Conservation (phyloP, 1,140 invertebrate genomes). For the Psilanteris sp. region DNA sequence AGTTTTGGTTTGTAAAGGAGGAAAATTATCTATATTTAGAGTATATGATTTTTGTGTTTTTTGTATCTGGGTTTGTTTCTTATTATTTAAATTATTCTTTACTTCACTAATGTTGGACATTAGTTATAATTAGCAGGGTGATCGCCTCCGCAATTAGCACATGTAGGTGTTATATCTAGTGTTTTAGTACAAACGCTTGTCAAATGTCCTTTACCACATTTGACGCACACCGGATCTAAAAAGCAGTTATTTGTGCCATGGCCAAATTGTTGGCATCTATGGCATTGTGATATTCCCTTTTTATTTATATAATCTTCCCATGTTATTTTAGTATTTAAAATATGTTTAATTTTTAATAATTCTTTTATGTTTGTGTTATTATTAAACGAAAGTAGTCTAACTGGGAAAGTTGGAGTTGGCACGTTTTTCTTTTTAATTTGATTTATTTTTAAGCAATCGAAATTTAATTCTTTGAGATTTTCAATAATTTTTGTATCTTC, state of each 20-base stretch:
- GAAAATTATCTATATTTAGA: too few relatives aligned
- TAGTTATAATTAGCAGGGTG: slow-evolving; percentile 1
- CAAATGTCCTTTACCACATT: slow-evolving; percentile 39
- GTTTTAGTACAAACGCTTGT: background rate
- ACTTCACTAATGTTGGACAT: too few relatives aligned
- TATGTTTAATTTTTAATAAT: slow-evolving; percentile 6
- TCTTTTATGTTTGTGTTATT: background rate
- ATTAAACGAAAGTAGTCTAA: slow-evolving; percentile 1
- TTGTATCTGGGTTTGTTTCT: too few relatives aligned
- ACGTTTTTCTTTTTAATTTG: slow-evolving; percentile 25
- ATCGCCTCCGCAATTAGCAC: slow-evolving; percentile 26
- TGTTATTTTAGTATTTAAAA: slow-evolving; percentile 7
- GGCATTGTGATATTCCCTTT: slow-evolving; percentile 33
- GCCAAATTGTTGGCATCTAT: slow-evolving; percentile 35
- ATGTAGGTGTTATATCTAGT: slow-evolving; percentile 8
- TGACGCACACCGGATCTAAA: slow-evolving; percentile 42
- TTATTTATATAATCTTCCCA: slow-evolving; percentile 49
- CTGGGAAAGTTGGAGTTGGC: background rate
- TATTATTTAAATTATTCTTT: too few relatives aligned
- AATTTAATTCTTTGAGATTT: background rate
- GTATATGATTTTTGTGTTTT: too few relatives aligned
- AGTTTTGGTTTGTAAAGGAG: too few relatives aligned
- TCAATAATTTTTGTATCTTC: background rate
- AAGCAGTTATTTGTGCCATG: slow-evolving; percentile 19
- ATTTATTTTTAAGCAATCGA: background rate